Conservation (phyloP, 2,797 vertebrate genomes). For the Anabas testudineus region DNA sequence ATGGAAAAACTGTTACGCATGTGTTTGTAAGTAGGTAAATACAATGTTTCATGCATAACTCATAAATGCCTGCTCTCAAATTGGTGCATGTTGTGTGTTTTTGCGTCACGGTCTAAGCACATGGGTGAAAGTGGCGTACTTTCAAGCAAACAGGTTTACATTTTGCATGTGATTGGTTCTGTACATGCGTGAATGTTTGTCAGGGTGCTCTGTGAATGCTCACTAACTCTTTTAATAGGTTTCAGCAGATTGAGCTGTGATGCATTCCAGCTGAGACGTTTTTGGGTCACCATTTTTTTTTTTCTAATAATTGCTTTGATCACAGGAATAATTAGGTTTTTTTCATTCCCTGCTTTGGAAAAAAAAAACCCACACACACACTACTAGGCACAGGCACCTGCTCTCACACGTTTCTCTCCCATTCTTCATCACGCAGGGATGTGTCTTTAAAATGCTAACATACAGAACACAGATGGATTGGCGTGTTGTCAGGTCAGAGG, state of each 20-base stretch:
- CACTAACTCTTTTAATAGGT: constrained; percentile 67
- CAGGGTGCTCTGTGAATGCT: constrained; percentile 38
- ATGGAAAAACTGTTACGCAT: neutral
- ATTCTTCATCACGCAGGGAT: constrained; percentile 8
- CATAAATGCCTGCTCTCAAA: constrained; percentile 6
- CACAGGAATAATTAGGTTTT: constrained; percentile 73
- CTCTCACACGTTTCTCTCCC: constrained; percentile 14
- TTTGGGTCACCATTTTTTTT: constrained; percentile 71
- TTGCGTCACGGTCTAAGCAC: constrained; percentile 26
- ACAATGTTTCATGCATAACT: constrained; percentile 29
- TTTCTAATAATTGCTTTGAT: constrained; percentile 79
- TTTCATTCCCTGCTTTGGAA: constrained; percentile 36
- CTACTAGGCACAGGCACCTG: constrained; percentile 35
- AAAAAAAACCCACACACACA: constrained; percentile 5
- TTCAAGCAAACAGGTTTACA: constrained; percentile 25
- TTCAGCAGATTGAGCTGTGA: constrained; percentile 70
- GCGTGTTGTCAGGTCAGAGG: constrained; percentile 34
- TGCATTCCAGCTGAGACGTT: constrained; percentile 74
- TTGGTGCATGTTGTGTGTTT: constrained; percentile 1
- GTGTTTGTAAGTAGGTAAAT: neutral
- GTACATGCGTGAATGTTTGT: constrained; percentile 49
- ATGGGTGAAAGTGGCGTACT: constrained; percentile 3
- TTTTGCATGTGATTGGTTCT: constrained; percentile 25
- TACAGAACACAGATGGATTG: constrained; percentile 3
- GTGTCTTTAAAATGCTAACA: constrained; percentile 14